Evolutionary conservation across 2,888 invertebrate species (phyloP).

Genomic region (Leptinotarsa tumamoca): DNA sequence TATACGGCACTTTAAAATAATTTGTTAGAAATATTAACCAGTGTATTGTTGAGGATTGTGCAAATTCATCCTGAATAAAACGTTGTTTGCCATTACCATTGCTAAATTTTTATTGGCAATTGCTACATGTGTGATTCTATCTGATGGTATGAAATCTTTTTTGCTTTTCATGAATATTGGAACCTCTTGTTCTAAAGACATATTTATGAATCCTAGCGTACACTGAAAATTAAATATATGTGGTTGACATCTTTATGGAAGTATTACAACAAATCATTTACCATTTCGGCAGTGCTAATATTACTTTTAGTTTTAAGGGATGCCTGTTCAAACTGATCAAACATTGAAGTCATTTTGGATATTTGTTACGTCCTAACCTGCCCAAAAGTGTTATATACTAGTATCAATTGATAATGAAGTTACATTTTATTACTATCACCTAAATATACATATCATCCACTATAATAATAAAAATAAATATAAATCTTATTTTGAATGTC

Average conservation of each 20-base stretch:
- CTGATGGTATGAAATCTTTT: conserved; percentile 83
- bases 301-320: conserved; percentile 70
- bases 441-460: background rate
- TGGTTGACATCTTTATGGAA: background rate
- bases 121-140: conserved; percentile 82
- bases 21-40: conserved; percentile 69
- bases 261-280: conserved; percentile 48
- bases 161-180: conserved; percentile 90
- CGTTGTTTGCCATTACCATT: conserved; percentile 85
- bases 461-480: no score
- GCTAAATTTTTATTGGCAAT: conserved; percentile 87
- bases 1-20: background rate
- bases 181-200: conserved; percentile 77
- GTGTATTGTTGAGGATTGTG: conserved; percentile 82
- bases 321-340: conserved; percentile 88
- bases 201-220: conserved; percentile 70
- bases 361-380: background rate
- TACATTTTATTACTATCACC: background rate
- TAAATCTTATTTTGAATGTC: no score
- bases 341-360: conserved; percentile 79
- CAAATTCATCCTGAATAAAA: conserved; percentile 84
- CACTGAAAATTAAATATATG: conserved; percentile 54
- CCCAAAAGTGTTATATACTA: background rate
- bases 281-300: conserved; percentile 67
- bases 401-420: no score